Conservation (phyloP, 64 coral and sea anemone species). For the Catalaphyllia jardinei region DNA sequence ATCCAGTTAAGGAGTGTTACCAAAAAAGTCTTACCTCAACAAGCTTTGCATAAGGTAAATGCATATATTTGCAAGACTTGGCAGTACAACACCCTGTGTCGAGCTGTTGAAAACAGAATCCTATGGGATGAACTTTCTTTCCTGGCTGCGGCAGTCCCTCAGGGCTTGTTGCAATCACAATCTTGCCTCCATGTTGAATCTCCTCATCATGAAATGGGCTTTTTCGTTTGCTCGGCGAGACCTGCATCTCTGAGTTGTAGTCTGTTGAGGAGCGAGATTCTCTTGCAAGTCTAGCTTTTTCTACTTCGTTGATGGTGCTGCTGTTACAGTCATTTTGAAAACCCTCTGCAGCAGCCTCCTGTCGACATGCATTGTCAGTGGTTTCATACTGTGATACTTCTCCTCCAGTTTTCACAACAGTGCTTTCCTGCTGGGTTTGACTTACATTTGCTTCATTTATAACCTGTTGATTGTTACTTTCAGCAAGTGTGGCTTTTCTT, state of each 20-base stretch:
- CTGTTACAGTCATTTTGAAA: background rate
- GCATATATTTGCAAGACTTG: slow-evolving; percentile 2
- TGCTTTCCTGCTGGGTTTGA: background rate
- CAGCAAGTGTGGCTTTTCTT: background rate
- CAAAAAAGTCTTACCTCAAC: slow-evolving; percentile 14
- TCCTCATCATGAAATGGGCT: slow-evolving; percentile 1
- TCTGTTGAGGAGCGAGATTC: background rate
- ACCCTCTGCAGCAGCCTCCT: background rate
- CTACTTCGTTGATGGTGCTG: background rate
- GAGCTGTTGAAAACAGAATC: slow-evolving; percentile 30
- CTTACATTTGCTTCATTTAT: background rate
- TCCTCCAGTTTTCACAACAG: background rate
- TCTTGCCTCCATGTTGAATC: background rate
- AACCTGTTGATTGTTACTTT: background rate
- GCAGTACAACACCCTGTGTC: slow-evolving; percentile 1
- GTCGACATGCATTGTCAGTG: background rate
- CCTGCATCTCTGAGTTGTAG: background rate
- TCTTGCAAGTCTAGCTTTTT: background rate
- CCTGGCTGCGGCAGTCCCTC: slow-evolving; percentile 15
- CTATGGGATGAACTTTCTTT: background rate
- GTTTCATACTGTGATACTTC: background rate
- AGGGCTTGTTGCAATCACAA: slow-evolving; percentile 13
- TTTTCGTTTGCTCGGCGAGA: background rate
- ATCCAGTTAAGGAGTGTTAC: too few species aligned
- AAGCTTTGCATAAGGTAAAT: slow-evolving; percentile 20